Conservation (phyloP, 2,888 invertebrate species). For the Mantis religiosa region DNA sequence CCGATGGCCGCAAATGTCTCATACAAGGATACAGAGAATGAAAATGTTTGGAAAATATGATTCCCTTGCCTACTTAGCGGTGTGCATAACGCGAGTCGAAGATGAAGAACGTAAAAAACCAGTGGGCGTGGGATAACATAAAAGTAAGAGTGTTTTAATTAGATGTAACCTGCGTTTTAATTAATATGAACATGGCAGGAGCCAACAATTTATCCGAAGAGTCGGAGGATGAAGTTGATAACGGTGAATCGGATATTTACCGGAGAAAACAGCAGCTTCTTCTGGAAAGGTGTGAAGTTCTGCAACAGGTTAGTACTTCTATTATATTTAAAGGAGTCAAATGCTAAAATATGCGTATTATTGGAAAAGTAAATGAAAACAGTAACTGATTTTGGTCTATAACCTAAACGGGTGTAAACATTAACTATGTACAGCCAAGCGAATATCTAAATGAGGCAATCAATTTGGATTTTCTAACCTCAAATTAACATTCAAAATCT, state of each 20-base stretch:
- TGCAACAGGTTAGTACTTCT: constrained; percentile 53
- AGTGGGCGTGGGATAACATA: not conserved
- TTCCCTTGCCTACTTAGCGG: not conserved
- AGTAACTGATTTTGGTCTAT: not conserved
- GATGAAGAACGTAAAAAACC: not conserved
- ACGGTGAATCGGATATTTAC: constrained; percentile 62
- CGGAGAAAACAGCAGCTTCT: constrained; percentile 70
- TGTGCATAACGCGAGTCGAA: not conserved
- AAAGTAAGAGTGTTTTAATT: not conserved
- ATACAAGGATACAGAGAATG: not conserved
- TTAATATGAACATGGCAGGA: constrained; percentile 31
- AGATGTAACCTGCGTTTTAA: not conserved
- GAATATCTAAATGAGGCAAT: no score
- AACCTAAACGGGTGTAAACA: not conserved
- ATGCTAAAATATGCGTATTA: not conserved
- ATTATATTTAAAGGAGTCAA: not conserved
- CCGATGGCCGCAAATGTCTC: not conserved
- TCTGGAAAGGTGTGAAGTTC: constrained; percentile 67
- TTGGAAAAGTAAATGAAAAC: not conserved
- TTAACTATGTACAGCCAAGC: not conserved
- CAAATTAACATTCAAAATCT: not conserved
- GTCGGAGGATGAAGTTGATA: constrained; percentile 54
- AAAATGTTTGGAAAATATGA: not conserved
- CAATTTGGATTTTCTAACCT: not conserved
- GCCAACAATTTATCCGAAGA: constrained; percentile 49